These are phyloP conservation scores for Silurus aristotelis DNA, from an alignment of 2,797 vertebrate genomes.

Conservation along the genomic window DNA sequence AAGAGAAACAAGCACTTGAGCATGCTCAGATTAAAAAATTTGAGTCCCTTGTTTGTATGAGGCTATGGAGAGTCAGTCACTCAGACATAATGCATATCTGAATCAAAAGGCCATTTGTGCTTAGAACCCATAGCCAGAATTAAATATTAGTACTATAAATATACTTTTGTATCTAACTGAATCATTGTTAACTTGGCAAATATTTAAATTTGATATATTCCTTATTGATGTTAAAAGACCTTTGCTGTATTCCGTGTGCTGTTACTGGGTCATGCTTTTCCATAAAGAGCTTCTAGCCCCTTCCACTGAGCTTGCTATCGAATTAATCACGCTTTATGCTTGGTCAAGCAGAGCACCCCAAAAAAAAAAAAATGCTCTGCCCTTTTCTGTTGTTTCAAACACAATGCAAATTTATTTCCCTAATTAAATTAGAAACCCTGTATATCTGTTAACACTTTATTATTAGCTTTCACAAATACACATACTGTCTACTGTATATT, in stretches of 20 bases:
- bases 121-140: constrained; percentile 39
- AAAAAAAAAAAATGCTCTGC: constrained; percentile 59
- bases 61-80: constrained; percentile 20
- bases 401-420: neutral
- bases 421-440: neutral
- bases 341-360: constrained; percentile 64
- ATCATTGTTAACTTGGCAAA: constrained; percentile 41
- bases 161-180: constrained; percentile 10
- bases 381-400: constrained; percentile 14
- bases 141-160: constrained; percentile 23
- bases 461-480: neutral
- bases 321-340: constrained; percentile 83
- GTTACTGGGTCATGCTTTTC: constrained; percentile 82
- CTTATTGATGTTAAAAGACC: constrained; percentile 49
- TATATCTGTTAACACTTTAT: neutral
- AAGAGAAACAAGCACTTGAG: neutral
- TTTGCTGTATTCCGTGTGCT: constrained; percentile 66
- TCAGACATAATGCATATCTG: constrained; percentile 30
- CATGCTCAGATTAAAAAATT: constrained; percentile 16
- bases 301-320: constrained; percentile 79
- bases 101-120: constrained; percentile 38
- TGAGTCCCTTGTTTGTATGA: constrained; percentile 28
- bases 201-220: constrained; percentile 51
- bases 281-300: constrained; percentile 74
- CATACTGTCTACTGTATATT: neutral